Evolutionary conservation across 2,113 vertebrate species (phyloP), one percentile per base, ranked within the genome.

Genomic region (Pelusios castaneus): DNA sequence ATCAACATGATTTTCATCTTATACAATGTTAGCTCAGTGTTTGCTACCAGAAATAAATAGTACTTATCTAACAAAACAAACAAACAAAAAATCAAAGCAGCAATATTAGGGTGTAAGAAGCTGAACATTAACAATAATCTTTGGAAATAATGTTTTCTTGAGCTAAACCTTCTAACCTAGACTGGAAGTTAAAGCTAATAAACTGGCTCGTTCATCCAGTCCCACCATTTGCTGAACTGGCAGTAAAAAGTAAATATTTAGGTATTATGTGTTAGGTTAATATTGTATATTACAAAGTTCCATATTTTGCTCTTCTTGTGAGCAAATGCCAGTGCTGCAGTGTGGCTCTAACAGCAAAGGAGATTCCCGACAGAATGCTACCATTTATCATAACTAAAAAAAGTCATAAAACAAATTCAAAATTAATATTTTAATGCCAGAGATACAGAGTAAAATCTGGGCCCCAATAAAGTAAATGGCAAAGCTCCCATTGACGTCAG

Each of bases 271-370:
- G 17, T 41, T 78, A 80, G 11, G 82, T 0, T 31, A 16, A 10
- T 58, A 12, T 82, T 31, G 6, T 25, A 31, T 8, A 14, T 73
- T 43, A 76, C 41, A 49, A 47, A 73, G 45, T 11, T 78, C 75
- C 47, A 43, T 11, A 45, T 11, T 83, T 24, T 55, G 87, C 88
- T 78, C 19, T 22, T 11, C 45, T 81, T 63, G 3, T 38, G 63
- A 89, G 80, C 1, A 0, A 11, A 88, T 11, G 47, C 84, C 55
- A 0, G 0, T 24, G 54, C 41, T 70, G 16, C 29, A 34, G 47
- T 27, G 21, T 58, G 85, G 47, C 10, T 77, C 52, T 77, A 63
- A 43, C 29, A 93, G 49, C 16, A 80, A 87, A 92, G 51, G 9
- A 5, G 25, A 88, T 56, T 91, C 8, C 9, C 60, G 85, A 89